Base-by-base conservation (phyloP, 2,888 invertebrate genomes). In the Caenorhabditis sulstoni region DNA sequence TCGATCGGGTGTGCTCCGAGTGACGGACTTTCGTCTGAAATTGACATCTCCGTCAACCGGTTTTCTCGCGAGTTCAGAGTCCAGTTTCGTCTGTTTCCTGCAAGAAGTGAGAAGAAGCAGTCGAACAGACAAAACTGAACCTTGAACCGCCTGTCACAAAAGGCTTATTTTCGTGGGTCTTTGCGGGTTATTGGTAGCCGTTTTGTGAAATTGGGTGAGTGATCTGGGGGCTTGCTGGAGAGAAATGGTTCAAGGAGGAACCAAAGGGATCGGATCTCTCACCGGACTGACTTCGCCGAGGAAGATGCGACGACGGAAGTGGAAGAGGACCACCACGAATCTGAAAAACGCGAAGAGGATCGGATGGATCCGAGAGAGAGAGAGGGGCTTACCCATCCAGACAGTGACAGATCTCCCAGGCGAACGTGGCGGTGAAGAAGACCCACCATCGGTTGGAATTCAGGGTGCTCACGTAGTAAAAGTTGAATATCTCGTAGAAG, bases 401-500 rank as follows among this genome's bases (percentile, higher is more conserved):
- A 55, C 79, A 78, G 61, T 82, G 82, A 52, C 81, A 82, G 16
- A 82, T 47, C 41, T 82, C 81, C 82, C 82, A 82, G 22, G 82
- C 82, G 41, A 82, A 82, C 0, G 81, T 81, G 8, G 82, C 20
- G 1, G 83, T 83, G 47, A 83, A 59, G 49, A 81, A 83, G 12
- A 83, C 45, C 35, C 35, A 84, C 64, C 81, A 76, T n/a, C 66
- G 76, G 11, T 62, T 58, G n/a, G 66, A 14, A 41, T 71, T 67
- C 49, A 84, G 37, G 9, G 81, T 82, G 58, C 49, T 67, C 1
- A 82, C 52, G 45, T 77, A 84, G 57, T 84, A 82, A 45, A 84
- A 84, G 50, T 74, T 84, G 64, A 84, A 68, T 8, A 84, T 61
- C 20, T 84, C 82, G 39, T 82, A 84, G 74, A 84, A 82, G 66